Evolutionary conservation across 2,888 invertebrate genomes (phyloP).

Genomic region (Pantelozetes paolii): DNA sequence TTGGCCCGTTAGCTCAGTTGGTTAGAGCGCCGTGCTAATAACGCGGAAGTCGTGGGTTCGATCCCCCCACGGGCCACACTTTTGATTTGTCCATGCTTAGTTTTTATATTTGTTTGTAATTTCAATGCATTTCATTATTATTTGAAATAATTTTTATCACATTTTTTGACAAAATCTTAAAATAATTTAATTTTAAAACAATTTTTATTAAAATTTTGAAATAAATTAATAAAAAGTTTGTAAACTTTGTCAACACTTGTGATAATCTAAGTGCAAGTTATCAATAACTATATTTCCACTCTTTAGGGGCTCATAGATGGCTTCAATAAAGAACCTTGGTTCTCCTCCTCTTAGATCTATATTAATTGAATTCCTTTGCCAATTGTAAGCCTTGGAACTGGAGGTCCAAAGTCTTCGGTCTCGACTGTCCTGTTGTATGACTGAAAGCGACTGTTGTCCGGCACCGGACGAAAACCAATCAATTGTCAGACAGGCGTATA

Average conservation of each 20-base stretch:
- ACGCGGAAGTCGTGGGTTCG: slow-evolving; percentile 39
- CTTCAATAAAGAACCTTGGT: background rate
- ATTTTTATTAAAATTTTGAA: too few species aligned
- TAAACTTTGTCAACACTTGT: background rate
- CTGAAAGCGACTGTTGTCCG: background rate
- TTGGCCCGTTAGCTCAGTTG: slow-evolving; percentile 38
- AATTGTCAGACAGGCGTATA: background rate
- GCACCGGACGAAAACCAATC: background rate
- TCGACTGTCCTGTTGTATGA: slow-evolving; percentile 14
- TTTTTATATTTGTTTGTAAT: background rate
- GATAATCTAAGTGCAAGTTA: background rate
- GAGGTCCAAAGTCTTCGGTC: background rate
- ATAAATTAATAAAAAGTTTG: background rate
- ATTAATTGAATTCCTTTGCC: background rate
- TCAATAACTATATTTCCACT: background rate
- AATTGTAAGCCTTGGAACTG: background rate
- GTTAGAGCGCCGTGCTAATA: slow-evolving; percentile 40
- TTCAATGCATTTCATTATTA: background rate
- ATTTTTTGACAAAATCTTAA: too few species aligned
- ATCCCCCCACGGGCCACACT: slow-evolving; percentile 31
- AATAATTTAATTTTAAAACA: too few species aligned
- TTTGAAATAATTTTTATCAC: background rate
- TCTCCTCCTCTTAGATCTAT: slow-evolving; percentile 17
- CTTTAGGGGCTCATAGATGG: background rate
- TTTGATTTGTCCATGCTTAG: background rate